phyloP scores from a whole-genome alignment of 2,797 vertebrate genomes.

The Epinephelus awoara region DNA sequence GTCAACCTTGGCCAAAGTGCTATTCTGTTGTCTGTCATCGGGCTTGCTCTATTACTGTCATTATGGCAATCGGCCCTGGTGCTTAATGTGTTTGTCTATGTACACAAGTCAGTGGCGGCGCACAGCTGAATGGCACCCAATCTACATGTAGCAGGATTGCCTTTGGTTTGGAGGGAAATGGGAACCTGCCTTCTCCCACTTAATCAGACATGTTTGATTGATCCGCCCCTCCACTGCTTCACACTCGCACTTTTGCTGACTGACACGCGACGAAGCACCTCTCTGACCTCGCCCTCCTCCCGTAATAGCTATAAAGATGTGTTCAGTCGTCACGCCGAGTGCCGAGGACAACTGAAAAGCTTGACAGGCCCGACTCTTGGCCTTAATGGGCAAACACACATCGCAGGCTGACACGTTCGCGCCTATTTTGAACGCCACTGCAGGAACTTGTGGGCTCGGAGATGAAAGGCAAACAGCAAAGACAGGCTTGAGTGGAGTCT shows the following conservation, averaged over 20 bases:
- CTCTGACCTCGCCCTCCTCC: constrained; percentile 52
- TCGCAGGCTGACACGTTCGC: constrained; percentile 5
- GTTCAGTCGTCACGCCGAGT: constrained; percentile 32
- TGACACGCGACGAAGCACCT: constrained; percentile 62
- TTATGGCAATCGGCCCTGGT: constrained; percentile 74
- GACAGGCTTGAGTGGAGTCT: constrained; percentile 51
- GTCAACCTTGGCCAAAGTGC: constrained; percentile 78
- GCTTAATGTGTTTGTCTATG: constrained; percentile 85
- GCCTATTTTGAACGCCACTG: constrained; percentile 19
- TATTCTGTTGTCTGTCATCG: constrained; percentile 79
- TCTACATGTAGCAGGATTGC: constrained; percentile 80
- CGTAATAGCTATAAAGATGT: constrained; percentile 62
- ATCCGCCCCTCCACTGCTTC: constrained; percentile 53
- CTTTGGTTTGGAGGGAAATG: constrained; percentile 60
- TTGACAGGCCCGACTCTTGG: constrained; percentile 55
- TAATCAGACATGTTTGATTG: constrained; percentile 84
- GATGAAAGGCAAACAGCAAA: constrained; percentile 67
- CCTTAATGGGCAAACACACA: constrained; percentile 59
- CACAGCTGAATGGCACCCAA: constrained; percentile 84
- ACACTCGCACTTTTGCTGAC: constrained; percentile 71
- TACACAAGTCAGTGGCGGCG: constrained; percentile 65
- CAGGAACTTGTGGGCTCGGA: constrained; percentile 24
- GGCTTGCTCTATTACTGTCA: constrained; percentile 82
- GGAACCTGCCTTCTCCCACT: constrained; percentile 66
- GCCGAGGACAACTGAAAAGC: constrained; percentile 38